A percentile compares a stretch with the other conserved stretches of the same genome.
Evolutionary conservation across 2,888 invertebrate genomes (phyloP).

Genomic region (Acrocyrtus sp.): DNA sequence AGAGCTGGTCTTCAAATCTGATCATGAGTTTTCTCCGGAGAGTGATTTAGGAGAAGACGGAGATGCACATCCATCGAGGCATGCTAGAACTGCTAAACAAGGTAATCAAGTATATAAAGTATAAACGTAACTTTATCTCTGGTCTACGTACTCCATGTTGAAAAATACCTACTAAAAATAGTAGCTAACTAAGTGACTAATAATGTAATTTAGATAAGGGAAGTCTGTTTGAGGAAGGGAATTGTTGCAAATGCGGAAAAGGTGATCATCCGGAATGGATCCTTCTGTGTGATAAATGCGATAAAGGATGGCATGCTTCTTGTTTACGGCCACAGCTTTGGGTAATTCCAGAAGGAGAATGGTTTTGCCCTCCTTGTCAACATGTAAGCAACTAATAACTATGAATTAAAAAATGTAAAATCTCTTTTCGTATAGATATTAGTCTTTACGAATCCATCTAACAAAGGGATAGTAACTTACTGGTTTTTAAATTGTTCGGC

Average conservation of each 20-base stretch:
- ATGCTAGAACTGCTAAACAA: constrained; percentile 87
- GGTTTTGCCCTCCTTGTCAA: constrained; percentile 98
- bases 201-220: constrained; percentile 20
- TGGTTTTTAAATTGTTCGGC: constrained; percentile 53
- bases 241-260: constrained; percentile 90
- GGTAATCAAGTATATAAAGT: constrained; percentile 67
- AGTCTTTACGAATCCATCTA: constrained; percentile 6
- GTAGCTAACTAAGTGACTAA: background rate
- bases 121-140: too few relatives aligned
- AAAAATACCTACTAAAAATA: background rate
- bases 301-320: constrained; percentile 95
- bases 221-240: constrained; percentile 71
- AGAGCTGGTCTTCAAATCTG: constrained; percentile 74
- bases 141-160: too few relatives aligned
- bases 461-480: constrained; percentile 7
- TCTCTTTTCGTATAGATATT: background rate
- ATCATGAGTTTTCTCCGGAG: constrained; percentile 94
- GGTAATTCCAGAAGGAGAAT: constrained; percentile 95
- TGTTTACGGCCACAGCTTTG: constrained; percentile 93
- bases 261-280: constrained; percentile 98
- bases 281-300: constrained; percentile 93
- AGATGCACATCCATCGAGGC: constrained; percentile 77
- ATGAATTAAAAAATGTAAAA: background rate
- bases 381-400: constrained; percentile 83
- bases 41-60: constrained; percentile 83